Base-by-base conservation (phyloP, 2,113 vertebrate genomes). In the Brachyhypopomus gauderio region DNA sequence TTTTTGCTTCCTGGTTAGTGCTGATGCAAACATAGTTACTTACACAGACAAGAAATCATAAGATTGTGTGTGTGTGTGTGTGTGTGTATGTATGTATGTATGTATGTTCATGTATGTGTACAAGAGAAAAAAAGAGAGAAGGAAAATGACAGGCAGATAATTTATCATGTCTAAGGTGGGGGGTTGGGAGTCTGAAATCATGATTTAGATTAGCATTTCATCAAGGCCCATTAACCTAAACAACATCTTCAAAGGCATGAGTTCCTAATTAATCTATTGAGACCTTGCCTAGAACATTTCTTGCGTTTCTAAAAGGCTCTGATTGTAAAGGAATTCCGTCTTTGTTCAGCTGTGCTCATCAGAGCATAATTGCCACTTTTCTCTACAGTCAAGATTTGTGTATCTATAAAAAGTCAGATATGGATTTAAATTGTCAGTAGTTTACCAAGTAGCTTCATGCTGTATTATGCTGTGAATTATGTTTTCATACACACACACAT, bases 251-350 rank as follows among this genome's bases (percentile, higher is more conserved):
- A 77, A 41, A 48, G 59, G 55, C 38, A 12, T 22, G 9, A 22
- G 36, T 22, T 22, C 56, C 64, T 77, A 77, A 82, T 82, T 63
- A 72, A 72, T 82, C 74, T 52, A 63, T 36, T 63, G 38, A 59
- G 80, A 71, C 64, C 1, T 34, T 30, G 62, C 64, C 14, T 7
- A 60, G 73, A 56, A n/a, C 12, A 25, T 4, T 20, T 64, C 22
- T 6, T 34, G 27, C 22, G 38, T 22, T 22, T 67, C 72, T 23
- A 38, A 75, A 82, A 59, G 66, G 20, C 30, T 75, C 72, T 59
- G 38, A 76, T 62, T 82, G 73, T 71, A 59, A 58, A 52, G 74
- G 80, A 72, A 82, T 77, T 77, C 58, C 56, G 71, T 16, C 38
- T 25, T 70, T 70, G 36, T 70, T 41, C 3, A 70, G 66, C 7